These are phyloP conservation scores for Sceloporus tristichus DNA, from an alignment of 2,113 vertebrate species.

Conservation along the genomic window DNA sequence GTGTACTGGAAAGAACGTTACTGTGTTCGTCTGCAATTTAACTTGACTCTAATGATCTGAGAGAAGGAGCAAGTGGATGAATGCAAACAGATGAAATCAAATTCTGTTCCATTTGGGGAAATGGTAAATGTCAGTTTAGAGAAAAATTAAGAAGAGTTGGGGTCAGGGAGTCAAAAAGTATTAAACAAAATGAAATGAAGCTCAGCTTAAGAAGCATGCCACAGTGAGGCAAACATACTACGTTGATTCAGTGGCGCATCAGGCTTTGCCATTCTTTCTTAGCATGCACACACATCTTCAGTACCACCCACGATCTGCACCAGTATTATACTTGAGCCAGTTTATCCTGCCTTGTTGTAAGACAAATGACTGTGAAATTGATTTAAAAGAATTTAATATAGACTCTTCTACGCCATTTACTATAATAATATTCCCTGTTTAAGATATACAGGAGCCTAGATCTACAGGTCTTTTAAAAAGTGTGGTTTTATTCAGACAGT, in stretches of 20 bases:
- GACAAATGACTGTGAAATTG: not conserved
- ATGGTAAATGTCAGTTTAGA: not conserved
- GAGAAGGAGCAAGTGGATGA: rapidly evolving
- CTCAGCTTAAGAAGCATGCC: not conserved
- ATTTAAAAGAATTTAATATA: not conserved
- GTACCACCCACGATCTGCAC: not conserved
- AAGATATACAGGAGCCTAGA: not conserved
- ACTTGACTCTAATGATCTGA: rapidly evolving
- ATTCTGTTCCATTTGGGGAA: slow-evolving; percentile 9
- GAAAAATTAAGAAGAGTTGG: not conserved
- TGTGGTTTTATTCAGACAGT: no score
- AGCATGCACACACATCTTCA: not conserved
- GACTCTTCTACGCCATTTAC: not conserved
- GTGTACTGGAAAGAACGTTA: no score
- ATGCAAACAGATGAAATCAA: rapidly evolving
- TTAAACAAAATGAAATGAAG: not conserved
- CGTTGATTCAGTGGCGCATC: not conserved
- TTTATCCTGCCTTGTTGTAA: not conserved
- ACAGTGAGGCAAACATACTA: not conserved
- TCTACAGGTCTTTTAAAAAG: not conserved
- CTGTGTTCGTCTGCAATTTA: not conserved
- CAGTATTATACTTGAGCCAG: not conserved
- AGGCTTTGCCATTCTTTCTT: not conserved
- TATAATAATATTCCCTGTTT: not conserved
- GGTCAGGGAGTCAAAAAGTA: not conserved